Evolutionary conservation across 2,113 vertebrate species (phyloP).

Genomic region (Leptocoma aspasia): DNA sequence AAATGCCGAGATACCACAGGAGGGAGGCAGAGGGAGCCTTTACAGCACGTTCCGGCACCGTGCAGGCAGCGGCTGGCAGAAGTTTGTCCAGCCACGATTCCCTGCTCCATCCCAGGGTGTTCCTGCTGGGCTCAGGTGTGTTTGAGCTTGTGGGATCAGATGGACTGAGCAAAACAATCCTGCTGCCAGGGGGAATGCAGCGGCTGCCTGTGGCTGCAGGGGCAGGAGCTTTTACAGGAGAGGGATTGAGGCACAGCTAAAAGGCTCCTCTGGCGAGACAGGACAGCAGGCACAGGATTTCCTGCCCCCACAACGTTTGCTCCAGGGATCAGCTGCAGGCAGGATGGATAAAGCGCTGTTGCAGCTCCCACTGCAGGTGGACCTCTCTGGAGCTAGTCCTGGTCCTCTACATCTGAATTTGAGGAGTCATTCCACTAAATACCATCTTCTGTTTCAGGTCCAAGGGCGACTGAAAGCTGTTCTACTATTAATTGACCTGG

Average conservation of each 20-base stretch:
- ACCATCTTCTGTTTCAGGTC: too few species aligned
- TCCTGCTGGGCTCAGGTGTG: neutral
- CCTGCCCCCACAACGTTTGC: too few species aligned
- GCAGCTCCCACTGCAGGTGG: neutral
- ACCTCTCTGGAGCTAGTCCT: too few species aligned
- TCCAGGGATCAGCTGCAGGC: neutral
- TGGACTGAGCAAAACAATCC: neutral
- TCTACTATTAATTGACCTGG: too few species aligned
- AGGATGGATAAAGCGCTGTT: fast-evolving
- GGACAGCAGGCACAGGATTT: neutral
- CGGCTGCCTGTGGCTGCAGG: fast-evolving
- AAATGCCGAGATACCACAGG: neutral
- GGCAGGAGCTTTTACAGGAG: neutral
- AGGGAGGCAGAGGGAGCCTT: constrained; percentile 43
- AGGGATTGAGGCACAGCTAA: fast-evolving
- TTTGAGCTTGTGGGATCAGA: neutral
- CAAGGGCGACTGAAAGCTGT: too few species aligned
- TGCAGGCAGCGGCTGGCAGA: fast-evolving
- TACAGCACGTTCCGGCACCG: neutral
- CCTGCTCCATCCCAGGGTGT: neutral
- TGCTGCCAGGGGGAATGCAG: fast-evolving
- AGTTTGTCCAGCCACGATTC: fast-evolving
- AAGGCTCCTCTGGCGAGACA: fast-evolving
- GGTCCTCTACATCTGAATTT: too few species aligned
- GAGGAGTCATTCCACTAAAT: too few species aligned